A percentile compares a stretch with the other conserved stretches of the same genome.
These are phyloP conservation scores for Xiphophorus maculatus DNA, from an alignment of 2,113 vertebrate species.

Conservation along the genomic window DNA sequence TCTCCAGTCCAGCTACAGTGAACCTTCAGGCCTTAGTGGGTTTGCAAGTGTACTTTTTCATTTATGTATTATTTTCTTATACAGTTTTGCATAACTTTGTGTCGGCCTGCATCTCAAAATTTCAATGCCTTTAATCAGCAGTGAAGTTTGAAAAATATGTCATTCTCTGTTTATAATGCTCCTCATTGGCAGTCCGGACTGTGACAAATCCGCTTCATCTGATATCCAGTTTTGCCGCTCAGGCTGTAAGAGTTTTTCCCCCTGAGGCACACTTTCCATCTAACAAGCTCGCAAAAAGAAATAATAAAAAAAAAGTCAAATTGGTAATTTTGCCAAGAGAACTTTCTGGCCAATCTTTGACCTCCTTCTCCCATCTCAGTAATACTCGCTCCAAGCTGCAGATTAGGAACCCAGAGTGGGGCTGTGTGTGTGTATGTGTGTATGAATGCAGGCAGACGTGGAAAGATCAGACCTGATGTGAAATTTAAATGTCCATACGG, in stretches of 20 bases:
- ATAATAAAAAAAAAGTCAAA: slow-evolving; percentile 30
- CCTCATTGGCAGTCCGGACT: slow-evolving; percentile 20
- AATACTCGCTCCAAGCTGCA: slow-evolving; percentile 28
- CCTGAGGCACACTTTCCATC: slow-evolving; percentile 28
- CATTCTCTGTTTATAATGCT: slow-evolving; percentile 10
- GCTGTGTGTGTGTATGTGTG: not conserved
- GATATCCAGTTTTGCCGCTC: slow-evolving; percentile 27
- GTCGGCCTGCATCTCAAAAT: not conserved
- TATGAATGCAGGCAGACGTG: slow-evolving; percentile 5
- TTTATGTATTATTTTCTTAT: not conserved
- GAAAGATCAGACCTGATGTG: slow-evolving; percentile 35
- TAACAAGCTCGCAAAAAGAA: slow-evolving; percentile 10
- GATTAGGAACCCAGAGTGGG: slow-evolving; percentile 27
- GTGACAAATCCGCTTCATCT: slow-evolving; percentile 53
- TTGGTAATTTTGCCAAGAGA: slow-evolving; percentile 60
- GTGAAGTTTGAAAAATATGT: not conserved
- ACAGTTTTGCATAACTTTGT: not conserved
- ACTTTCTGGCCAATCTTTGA: slow-evolving; percentile 51
- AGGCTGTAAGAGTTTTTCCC: slow-evolving; percentile 24
- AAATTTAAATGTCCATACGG: slow-evolving; percentile 45
- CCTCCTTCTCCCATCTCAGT: slow-evolving; percentile 36
- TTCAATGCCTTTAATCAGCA: not conserved
- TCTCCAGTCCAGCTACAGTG: too few relatives aligned
- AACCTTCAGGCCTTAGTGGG: too few relatives aligned
- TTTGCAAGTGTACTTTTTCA: not conserved